A percentile compares a stretch with the other conserved stretches of the same genome.
Evolutionary conservation across 2,113 vertebrate genomes (phyloP).

Genomic region (Aythya baeri): DNA sequence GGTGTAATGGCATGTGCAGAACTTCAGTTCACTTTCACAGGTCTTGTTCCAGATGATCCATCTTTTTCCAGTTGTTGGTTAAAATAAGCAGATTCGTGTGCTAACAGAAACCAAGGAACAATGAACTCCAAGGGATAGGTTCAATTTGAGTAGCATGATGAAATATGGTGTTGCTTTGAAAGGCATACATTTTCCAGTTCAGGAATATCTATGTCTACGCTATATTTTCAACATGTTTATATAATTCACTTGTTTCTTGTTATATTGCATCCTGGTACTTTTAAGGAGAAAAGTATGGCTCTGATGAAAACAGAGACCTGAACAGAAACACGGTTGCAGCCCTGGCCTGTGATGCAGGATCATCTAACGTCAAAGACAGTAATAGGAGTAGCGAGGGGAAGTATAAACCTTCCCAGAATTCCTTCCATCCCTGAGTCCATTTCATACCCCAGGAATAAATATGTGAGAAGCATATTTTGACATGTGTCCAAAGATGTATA

Average conservation of each 20-base stretch:
- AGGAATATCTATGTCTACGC: neutral
- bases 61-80: conserved; percentile 37
- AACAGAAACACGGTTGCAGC: neutral
- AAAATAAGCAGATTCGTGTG: neutral
- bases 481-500: neutral
- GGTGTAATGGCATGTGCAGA: neutral
- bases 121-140: neutral
- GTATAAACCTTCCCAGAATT: neutral
- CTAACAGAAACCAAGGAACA: conserved; percentile 9
- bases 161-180: neutral
- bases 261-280: neutral
- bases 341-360: neutral
- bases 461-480: neutral
- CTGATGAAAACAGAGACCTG: neutral
- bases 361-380: neutral
- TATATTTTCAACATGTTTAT: neutral
- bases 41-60: neutral
- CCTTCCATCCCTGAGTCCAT: neutral
- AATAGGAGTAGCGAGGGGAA: fast-evolving
- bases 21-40: neutral
- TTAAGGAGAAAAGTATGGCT: neutral
- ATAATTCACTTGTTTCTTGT: neutral
- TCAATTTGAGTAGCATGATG: neutral
- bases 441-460: neutral
- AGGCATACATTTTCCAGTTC: neutral